phyloP scores from a whole-genome alignment of 2,888 invertebrate genomes.

The Drosophila pseudotakahashii region DNA sequence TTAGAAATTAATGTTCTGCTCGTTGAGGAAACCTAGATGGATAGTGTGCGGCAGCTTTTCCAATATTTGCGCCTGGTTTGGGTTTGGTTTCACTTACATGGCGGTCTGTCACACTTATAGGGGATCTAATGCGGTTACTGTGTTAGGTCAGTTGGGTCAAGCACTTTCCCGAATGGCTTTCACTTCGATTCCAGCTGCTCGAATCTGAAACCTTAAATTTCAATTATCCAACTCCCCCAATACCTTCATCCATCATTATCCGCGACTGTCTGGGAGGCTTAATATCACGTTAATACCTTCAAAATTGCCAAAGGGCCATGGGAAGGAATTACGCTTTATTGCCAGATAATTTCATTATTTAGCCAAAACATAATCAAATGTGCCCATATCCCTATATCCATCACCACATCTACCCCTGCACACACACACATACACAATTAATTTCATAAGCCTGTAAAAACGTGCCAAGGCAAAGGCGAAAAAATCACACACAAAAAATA shows the following conservation, averaged over 20 bases:
- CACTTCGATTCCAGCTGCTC: conserved; percentile 10
- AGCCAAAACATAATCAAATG: conserved; percentile 76
- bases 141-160: conserved; percentile 61
- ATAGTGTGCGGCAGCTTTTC: conserved; percentile 37
- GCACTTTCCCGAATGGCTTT: conserved; percentile 30
- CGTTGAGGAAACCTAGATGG: conserved; percentile 27
- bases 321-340: conserved; percentile 65
- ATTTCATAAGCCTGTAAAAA: conserved; percentile 78
- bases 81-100: conserved; percentile 36
- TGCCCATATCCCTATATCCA: conserved; percentile 62
- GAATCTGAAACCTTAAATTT: conserved; percentile 9
- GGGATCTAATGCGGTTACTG: conserved; percentile 62
- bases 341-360: conserved; percentile 76
- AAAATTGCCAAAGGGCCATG: conserved; percentile 46
- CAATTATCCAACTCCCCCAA: conserved; percentile 42
- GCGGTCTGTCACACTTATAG: conserved; percentile 27
- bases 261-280: conserved; percentile 5
- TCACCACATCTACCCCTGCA: conserved; percentile 55
- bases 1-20: conserved; percentile 49
- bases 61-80: conserved; percentile 69
- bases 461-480: conserved; percentile 52
- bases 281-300: conserved; percentile 53
- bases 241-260: conserved; percentile 22
- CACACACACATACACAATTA: conserved; percentile 57
- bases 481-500: conserved; percentile 30